Evolutionary conservation across 2,113 vertebrate genomes (phyloP).

Genomic region (Aspiorhynchus laticeps): DNA sequence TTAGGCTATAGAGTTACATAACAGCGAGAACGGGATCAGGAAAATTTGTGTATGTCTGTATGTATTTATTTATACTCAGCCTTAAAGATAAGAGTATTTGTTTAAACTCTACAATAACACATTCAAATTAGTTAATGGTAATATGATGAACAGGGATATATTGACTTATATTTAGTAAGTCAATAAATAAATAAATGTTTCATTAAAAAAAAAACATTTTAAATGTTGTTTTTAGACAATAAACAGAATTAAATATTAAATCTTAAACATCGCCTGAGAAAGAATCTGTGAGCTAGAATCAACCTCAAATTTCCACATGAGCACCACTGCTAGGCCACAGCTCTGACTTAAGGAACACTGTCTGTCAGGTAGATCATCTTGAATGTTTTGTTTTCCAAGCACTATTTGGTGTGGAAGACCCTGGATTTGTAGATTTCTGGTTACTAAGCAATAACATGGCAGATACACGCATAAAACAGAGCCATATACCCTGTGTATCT

Average conservation of each 20-base stretch:
- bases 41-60: no score
- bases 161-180: background rate
- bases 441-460: background rate
- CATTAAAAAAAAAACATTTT: no score
- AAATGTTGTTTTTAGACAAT: background rate
- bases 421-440: conserved; percentile 25
- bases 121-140: background rate
- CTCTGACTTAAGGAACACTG: background rate
- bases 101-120: background rate
- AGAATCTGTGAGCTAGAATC: background rate
- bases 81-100: background rate
- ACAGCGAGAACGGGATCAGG: background rate
- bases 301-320: background rate
- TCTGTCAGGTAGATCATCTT: background rate
- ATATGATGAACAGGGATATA: background rate
- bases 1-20: background rate
- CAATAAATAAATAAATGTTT: background rate
- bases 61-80: background rate
- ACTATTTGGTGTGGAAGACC: conserved; percentile 14
- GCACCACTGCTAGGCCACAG: background rate
- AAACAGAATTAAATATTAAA: background rate
- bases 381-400: conserved; percentile 53
- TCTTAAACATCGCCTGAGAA: background rate
- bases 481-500: conserved; percentile 37
- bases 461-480: conserved; percentile 39